Evolutionary conservation across 2,888 invertebrate genomes (phyloP), one percentile per base, ranked within the genome.

Genomic region (Eupithecia vulgata): DNA sequence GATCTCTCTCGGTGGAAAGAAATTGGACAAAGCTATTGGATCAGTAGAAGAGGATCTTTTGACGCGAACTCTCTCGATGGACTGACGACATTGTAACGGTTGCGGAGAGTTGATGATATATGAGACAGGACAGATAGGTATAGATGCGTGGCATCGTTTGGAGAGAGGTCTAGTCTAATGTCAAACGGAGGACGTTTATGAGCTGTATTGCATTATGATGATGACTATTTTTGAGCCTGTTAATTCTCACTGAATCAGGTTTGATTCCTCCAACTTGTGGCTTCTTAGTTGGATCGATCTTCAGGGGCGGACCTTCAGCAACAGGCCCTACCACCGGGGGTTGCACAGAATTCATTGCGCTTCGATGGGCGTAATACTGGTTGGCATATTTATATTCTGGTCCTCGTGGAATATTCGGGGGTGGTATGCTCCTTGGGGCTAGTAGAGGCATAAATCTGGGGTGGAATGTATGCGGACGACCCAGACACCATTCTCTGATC

Each of bases 281-380:
- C 67, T 82, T 82, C 61, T 82, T 82, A 10, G 79, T 81, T 10
- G 82, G 82, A 74, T 85, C 82, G 65, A 68, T 75, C 2, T 69
- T 73, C 5, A 82, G 34, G 7, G 86, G 81, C 0, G 86, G 86
- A 1, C 89, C 89, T 79, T 86, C 85, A 2, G 88, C 91, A 10
- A 92, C 77, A 3, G 93, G 92, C 0, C 91, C 92, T 10, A 92
- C 84, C 0, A 93, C 86, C 0, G 94, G 93, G 0, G 93, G 93
- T 12, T 84, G 82, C 0, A 93, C 90, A 2, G 92, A 88, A 72
- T 89, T 79, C 73, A 83, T 78, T 0, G 82, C 83, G 80, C 81
- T 82, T 62, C 93, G 85, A 10, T 81, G 76, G 48, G 73, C 82
- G 76, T 94, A 93, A 74, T 86, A 90, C 66, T 88, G 83, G 0